phyloP scores from a whole-genome alignment of 1,140 invertebrate genomes.

The Triops longicaudatus region DNA sequence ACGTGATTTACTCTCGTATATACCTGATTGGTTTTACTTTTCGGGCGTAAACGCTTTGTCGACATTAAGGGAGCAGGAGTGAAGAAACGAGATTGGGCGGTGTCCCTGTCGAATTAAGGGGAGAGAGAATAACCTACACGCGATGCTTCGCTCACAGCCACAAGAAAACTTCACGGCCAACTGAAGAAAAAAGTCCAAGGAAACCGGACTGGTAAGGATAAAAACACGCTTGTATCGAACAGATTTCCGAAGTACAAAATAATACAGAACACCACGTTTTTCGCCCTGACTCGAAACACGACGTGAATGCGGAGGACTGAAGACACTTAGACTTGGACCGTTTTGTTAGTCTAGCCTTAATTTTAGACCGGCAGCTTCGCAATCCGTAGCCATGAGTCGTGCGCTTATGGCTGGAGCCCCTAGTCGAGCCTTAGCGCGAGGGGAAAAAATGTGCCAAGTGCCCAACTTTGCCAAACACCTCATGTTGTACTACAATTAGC shows the following conservation, averaged over 20 bases:
- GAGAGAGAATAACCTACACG: too few relatives aligned
- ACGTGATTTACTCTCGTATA: not conserved
- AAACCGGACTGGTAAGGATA: too few relatives aligned
- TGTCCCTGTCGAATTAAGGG: not conserved
- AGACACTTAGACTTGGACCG: conserved; percentile 4
- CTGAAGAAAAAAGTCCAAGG: too few relatives aligned
- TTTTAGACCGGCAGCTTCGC: conserved; percentile 6
- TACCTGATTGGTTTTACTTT: conserved; percentile 12
- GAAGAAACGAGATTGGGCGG: not conserved
- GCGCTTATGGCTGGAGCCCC: conserved; percentile 1
- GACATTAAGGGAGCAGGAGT: not conserved
- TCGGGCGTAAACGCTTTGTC: conserved; percentile 6
- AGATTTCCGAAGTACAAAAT: not conserved
- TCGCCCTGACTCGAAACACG: not conserved
- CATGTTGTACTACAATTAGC: too few relatives aligned
- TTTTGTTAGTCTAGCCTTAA: conserved; percentile 12
- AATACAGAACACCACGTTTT: not conserved
- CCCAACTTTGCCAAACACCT: too few relatives aligned
- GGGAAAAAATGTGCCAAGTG: too few relatives aligned
- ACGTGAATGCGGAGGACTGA: conserved; percentile 11
- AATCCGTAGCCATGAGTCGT: not conserved
- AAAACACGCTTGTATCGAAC: not conserved
- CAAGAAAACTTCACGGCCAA: too few relatives aligned
- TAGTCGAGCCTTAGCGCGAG: not conserved
- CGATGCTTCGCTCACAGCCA: too few relatives aligned